Conservation (phyloP, 1,140 invertebrate species). For the Capitella teleta region DNA sequence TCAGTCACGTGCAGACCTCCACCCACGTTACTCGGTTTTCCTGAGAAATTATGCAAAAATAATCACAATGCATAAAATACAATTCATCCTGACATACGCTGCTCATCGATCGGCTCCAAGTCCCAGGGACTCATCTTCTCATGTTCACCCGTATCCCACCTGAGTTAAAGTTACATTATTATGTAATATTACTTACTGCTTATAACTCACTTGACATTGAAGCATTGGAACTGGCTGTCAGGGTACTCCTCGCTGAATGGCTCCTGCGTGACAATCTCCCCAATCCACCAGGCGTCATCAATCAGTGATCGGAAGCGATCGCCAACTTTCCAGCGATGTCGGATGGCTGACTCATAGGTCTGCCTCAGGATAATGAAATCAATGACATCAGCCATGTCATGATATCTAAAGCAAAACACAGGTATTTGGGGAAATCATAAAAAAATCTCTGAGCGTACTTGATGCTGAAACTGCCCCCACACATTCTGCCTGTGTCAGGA, state of each 20-base stretch:
- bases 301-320: conserved; percentile 84
- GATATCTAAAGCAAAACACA: conserved; percentile 56
- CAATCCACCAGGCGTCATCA: conserved; percentile 93
- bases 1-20: no score
- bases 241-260: conserved; percentile 56
- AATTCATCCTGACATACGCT: no score
- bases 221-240: conserved; percentile 69
- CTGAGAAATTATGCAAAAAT: no score
- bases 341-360: conserved; percentile 71
- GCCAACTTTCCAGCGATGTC: conserved; percentile 62
- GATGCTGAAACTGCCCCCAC: conserved; percentile 60
- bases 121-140: conserved; percentile 94
- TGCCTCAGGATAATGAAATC: conserved; percentile 90
- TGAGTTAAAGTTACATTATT: no score
- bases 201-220: conserved; percentile 57
- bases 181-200: no score
- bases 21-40: no score
- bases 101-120: conserved; percentile 74
- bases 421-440: not conserved
- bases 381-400: conserved; percentile 92
- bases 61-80: no score
- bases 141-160: conserved; percentile 84
- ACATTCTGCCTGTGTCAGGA: conserved; percentile 53
- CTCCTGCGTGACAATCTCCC: conserved; percentile 60
- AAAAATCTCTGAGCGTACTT: conserved; percentile 22